Percentiles rank a stretch among this genome's conserved stretches.
Evolutionary conservation across 1,140 invertebrate genomes (phyloP).

Genomic region (Hyles vespertilio): DNA sequence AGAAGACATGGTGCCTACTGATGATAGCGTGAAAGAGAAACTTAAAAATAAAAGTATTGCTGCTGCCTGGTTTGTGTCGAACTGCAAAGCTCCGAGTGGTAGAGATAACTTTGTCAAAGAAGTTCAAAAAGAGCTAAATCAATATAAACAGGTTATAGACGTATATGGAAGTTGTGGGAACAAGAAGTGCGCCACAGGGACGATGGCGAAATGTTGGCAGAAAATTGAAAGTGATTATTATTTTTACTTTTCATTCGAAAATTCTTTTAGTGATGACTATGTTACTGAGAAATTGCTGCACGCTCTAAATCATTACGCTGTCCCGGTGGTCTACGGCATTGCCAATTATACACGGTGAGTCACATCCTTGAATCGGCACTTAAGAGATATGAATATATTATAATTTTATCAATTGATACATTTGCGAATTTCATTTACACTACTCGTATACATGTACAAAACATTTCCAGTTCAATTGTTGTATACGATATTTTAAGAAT

Average conservation of each 20-base stretch:
- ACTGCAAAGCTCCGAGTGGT: conserved; percentile 76
- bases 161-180: conserved; percentile 81
- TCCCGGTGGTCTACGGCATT: conserved; percentile 75
- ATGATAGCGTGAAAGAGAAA: conserved; percentile 31
- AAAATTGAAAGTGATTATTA: conserved; percentile 74
- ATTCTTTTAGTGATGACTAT: conserved; percentile 78
- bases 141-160: conserved; percentile 70
- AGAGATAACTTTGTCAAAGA: conserved; percentile 76
- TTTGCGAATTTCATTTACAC: too few relatives aligned
- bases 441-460: too few relatives aligned
- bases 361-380: too few relatives aligned
- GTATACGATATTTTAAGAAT: too few relatives aligned
- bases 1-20: conserved; percentile 44
- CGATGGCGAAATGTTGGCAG: conserved; percentile 50
- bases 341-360: conserved; percentile 53
- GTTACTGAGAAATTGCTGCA: conserved; percentile 80
- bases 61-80: conserved; percentile 80
- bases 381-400: too few relatives aligned
- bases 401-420: too few relatives aligned
- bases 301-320: conserved; percentile 59
- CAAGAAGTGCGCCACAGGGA: conserved; percentile 34
- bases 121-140: conserved; percentile 73
- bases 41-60: conserved; percentile 61
- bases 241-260: conserved; percentile 84
- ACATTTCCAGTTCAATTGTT: too few relatives aligned